Conservation (phyloP, 2,888 invertebrate genomes). For the Taphrorychus bicolor region DNA sequence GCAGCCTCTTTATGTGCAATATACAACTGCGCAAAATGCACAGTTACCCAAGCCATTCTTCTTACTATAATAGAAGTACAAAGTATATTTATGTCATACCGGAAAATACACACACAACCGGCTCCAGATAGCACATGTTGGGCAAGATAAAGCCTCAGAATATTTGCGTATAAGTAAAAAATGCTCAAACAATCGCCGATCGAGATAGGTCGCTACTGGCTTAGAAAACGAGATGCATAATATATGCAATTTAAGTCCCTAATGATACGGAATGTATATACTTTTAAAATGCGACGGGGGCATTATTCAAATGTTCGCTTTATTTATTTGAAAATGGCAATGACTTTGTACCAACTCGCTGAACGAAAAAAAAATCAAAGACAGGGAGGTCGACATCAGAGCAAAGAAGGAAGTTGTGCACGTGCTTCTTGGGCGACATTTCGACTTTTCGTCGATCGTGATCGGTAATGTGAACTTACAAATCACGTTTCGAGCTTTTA, state of each 20-base stretch:
- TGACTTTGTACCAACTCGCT: not conserved
- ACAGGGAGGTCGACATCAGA: not conserved
- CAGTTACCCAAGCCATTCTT: conserved; percentile 8
- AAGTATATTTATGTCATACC: conserved; percentile 17
- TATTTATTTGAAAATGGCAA: conserved; percentile 9
- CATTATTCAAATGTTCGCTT: conserved; percentile 14
- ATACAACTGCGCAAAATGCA: not conserved
- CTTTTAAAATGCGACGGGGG: conserved; percentile 18
- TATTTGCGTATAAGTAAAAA: conserved; percentile 31
- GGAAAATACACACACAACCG: conserved; percentile 18
- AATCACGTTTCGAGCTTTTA: conserved; percentile 18
- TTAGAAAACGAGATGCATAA: conserved; percentile 31
- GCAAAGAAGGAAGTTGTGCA: not conserved
- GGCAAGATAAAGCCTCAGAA: conserved; percentile 24
- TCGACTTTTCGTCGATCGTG: conserved; percentile 50
- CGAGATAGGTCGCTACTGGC: conserved; percentile 28
- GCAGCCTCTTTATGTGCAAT: not conserved
- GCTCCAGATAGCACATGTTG: conserved; percentile 11
- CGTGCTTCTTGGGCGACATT: conserved; percentile 22
- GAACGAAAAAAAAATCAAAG: not conserved
- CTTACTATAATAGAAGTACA: conserved; percentile 5
- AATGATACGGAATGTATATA: conserved; percentile 48
- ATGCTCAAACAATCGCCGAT: conserved; percentile 32
- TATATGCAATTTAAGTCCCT: conserved; percentile 46
- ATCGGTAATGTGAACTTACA: conserved; percentile 50